Base-by-base conservation (phyloP, 2,888 invertebrate genomes). In the Macaria liturata region DNA sequence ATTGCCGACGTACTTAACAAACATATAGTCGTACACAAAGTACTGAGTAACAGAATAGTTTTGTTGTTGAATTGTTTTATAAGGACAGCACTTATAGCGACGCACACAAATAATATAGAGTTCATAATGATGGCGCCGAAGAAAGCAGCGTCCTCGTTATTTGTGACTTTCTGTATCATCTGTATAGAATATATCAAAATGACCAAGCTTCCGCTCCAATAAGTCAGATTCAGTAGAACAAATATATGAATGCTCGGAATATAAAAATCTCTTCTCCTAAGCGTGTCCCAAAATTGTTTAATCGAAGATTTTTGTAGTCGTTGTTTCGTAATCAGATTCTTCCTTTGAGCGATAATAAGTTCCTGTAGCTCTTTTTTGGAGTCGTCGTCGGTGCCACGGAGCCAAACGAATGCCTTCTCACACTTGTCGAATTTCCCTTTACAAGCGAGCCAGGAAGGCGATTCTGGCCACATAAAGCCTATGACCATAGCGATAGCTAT, bases 401-500 rank as follows among this genome's bases (percentile, higher is more conserved):
- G 42, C 49, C 59, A 61, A 31, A 54, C 40, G 45, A 72, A 72
- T 0, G 67, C 54, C 32, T 53, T 8, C 20, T 68, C 57, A 34
- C 72, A 67, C 53, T 67, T 57, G 1, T 65, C 59, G 42, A 68
- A 69, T 9, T 64, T 49, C 1, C 68, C 68, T 46, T 65, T 72
- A 46, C 51, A 69, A 3, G 72, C 72, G 8, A 71, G 42, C 72
- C 72, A 72, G 1, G 65, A 59, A 4, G 72, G 72, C 0, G 72
- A 72, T 42, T 72, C 70, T 0, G 72, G 71, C 72, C 72, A 72
- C 7, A 51, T n/a, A 4, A 53, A 59, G 0, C 49, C 63, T 31
- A 61, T 55, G 0, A 56, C 2, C 6, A 69, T 31, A 0, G 68
- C 67, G 0, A 66, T 0, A 0, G 54, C 0, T 3, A 65, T 37